Percentiles rank a stretch among this genome's conserved stretches.
Evolutionary conservation across 2,113 vertebrate species (phyloP).

Genomic region (Heloderma charlesbogerti): DNA sequence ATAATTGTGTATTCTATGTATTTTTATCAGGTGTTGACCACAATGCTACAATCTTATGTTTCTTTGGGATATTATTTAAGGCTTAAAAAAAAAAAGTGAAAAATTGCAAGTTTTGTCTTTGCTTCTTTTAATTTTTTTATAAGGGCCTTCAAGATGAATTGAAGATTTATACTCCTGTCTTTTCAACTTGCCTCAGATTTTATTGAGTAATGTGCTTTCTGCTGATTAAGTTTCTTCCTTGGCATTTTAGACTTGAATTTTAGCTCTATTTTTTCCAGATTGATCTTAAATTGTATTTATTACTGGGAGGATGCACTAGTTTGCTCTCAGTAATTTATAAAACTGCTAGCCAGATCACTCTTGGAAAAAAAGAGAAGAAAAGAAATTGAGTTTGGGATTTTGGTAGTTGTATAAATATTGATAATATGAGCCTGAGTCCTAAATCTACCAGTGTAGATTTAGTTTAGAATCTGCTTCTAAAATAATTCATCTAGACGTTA

Average conservation of each 20-base stretch:
- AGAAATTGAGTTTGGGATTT: slow-evolving; percentile 42
- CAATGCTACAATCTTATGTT: not conserved
- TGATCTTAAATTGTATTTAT: slow-evolving; percentile 38
- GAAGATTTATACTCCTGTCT: slow-evolving; percentile 26
- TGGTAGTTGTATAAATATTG: slow-evolving; percentile 33
- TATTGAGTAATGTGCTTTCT: slow-evolving; percentile 19
- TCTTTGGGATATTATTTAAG: not conserved
- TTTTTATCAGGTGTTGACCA: slow-evolving; percentile 21
- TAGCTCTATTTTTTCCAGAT: slow-evolving; percentile 35
- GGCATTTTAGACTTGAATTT: slow-evolving; percentile 53
- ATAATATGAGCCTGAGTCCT: slow-evolving; percentile 14
- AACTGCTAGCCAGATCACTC: not conserved
- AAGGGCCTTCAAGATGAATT: slow-evolving; percentile 31
- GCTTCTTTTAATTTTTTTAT: slow-evolving; percentile 32
- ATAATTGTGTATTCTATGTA: not conserved
- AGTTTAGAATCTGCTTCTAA: slow-evolving; percentile 17
- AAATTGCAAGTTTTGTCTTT: not conserved
- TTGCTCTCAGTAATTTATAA: slow-evolving; percentile 20
- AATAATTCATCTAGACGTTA: slow-evolving; percentile 46
- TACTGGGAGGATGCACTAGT: not conserved
- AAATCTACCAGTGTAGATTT: slow-evolving; percentile 17
- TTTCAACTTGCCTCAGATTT: slow-evolving; percentile 22
- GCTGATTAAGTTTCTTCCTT: slow-evolving; percentile 36
- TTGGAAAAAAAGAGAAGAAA: not conserved
- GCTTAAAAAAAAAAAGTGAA: not conserved